Evolutionary conservation across 2,888 invertebrate genomes (phyloP), one percentile per base, ranked within the genome.

Genomic region (Calliphora vomitoria): DNA sequence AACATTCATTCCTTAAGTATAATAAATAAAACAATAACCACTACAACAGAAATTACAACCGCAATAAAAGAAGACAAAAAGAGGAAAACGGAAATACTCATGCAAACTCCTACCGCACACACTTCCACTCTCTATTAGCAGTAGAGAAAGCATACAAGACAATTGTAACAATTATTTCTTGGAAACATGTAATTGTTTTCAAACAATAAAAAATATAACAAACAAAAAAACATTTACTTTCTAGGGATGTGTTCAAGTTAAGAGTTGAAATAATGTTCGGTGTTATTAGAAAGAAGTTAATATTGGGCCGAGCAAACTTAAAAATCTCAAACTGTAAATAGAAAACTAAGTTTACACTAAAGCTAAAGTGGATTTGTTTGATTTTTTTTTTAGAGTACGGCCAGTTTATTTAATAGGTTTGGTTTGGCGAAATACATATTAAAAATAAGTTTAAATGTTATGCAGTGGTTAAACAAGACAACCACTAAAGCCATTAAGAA

Each of bases 161-260:
- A 81, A 72, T 82, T 79, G 68, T 79, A 66, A 78, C 80, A 85
- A 87, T 79, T 87, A 85, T 87, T 84, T 82, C 69, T 74, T 58
- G 69, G 60, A 84, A 78, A 82, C 78, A 87, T 85, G 81, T 85
- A 87, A 87, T 87, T 85, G 78, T 87, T 85, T 84, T 85, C 78
- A 44, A 62, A 82, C 72, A 69, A 74, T 60, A 75, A 58, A 20
- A 18, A 60, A 44, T 10, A 35, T 18, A 66, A 50, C 15, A 62
- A 53, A 4, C n/a, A 58, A 3, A 72, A 15, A 5, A 38, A 66
- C 13, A 20, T 20, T n/a, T 13, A 74, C 55, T 82, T 66, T 74
- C 66, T 18, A 82, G 66, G 66, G 81, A 72, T 82, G 55, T 66
- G 64, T 66, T 74, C 4, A 79, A 79, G 10, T 60, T 79, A 31